A percentile compares a stretch with the other conserved stretches of the same genome.
These are phyloP conservation scores for Sturnus vulgaris DNA, from an alignment of 2,113 vertebrate species.

Conservation along the genomic window DNA sequence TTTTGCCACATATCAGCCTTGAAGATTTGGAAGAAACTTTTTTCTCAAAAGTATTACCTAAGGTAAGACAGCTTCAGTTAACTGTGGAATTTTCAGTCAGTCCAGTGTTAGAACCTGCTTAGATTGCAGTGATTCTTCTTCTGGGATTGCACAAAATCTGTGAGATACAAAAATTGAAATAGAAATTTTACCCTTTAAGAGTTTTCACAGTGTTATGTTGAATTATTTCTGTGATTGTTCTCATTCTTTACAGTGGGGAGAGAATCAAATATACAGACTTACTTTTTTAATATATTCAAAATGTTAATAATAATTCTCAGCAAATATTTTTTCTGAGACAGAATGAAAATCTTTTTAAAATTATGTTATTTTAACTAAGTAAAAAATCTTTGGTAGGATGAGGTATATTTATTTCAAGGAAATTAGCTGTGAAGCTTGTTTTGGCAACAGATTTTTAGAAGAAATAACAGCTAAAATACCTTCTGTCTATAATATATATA, in stretches of 20 bases:
- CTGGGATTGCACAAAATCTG: background rate
- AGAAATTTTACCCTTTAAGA: background rate
- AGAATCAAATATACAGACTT: background rate
- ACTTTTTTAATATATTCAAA: background rate
- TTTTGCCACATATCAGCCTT: slow-evolving; percentile 87
- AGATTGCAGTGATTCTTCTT: background rate
- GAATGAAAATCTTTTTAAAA: background rate
- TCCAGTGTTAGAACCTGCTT: background rate
- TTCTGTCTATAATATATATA: background rate
- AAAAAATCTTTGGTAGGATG: background rate
- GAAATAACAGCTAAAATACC: background rate
- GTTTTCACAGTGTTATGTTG: background rate
- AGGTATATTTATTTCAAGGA: background rate
- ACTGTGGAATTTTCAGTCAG: background rate
- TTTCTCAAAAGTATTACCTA: slow-evolving; percentile 88
- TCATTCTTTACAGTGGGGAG: background rate
- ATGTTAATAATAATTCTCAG: background rate
- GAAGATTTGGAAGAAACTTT: slow-evolving; percentile 81
- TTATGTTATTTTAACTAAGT: background rate
- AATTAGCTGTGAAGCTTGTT: background rate
- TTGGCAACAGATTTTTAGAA: background rate
- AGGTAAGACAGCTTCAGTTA: slow-evolving; percentile 71
- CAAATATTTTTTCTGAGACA: background rate
- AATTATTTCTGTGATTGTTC: background rate
- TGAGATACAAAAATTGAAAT: background rate